Evolutionary conservation across 2,113 vertebrate species (phyloP).

Genomic region (Epinephelus lanceolatus): DNA sequence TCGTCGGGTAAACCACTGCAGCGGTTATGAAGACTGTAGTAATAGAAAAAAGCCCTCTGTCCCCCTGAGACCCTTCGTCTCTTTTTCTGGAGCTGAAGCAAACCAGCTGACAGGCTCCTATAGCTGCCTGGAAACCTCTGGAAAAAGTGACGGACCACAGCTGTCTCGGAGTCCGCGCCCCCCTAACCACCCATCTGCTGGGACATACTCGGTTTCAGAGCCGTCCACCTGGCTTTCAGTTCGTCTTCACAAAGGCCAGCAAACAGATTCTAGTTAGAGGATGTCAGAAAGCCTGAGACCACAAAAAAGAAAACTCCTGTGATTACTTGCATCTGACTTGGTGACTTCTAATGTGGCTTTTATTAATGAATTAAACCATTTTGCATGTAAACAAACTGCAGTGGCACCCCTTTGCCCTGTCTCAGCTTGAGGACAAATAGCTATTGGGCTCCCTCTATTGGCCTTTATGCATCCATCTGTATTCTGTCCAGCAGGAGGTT

Average conservation of each 20-base stretch:
- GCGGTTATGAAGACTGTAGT: conserved; percentile 33
- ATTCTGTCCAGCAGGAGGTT: conserved; percentile 45
- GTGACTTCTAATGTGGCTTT: conserved; percentile 2
- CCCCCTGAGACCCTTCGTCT: conserved; percentile 48
- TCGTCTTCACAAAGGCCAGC: conserved; percentile 2
- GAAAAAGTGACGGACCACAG: conserved; percentile 63
- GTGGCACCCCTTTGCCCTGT: neutral
- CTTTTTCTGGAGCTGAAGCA: conserved; percentile 40
- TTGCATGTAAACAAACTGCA: conserved; percentile 43
- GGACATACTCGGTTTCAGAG: conserved; percentile 41
- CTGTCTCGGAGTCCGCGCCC: conserved; percentile 32
- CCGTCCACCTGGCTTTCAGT: conserved; percentile 28
- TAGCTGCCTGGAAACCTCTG: conserved; percentile 55
- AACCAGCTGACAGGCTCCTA: conserved; percentile 63
- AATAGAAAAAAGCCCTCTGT: conserved; percentile 60
- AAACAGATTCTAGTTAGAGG: conserved; percentile 10
- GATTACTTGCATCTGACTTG: neutral
- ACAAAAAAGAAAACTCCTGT: neutral
- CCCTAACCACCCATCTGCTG: conserved; percentile 60
- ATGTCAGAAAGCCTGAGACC: conserved; percentile 15
- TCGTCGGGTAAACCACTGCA: conserved; percentile 41
- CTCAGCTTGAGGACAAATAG: conserved; percentile 58
- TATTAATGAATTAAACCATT: conserved; percentile 33
- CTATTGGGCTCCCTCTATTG: conserved; percentile 84
- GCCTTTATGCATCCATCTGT: conserved; percentile 53